Base-by-base conservation (phyloP, 2,888 invertebrate species). In the Ganaspis brasiliensis region DNA sequence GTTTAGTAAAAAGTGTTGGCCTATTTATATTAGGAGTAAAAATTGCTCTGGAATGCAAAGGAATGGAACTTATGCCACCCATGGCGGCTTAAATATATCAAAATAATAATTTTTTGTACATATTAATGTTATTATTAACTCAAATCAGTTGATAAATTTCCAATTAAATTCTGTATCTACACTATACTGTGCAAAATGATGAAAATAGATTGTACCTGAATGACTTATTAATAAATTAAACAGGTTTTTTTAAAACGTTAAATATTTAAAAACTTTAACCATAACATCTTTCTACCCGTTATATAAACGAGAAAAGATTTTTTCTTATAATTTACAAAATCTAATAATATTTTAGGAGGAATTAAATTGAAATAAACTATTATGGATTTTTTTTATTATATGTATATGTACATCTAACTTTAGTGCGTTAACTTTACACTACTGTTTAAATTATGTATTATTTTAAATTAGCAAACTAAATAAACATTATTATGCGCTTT, bases 1-100 rank as follows among this genome's bases (percentile, higher is more conserved):
- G 96, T 86, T 88, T 97, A 55, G 94, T 96, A 70, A 97, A 97
- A 92, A 96, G 96, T 90, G 92, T 96, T 76, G 95, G 94, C n/a
- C 92, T 97, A 85, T 97, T 97, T 90, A 93, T 94, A 81, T 91
- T 96, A 76, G 97, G 97, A 72, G 93, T 97, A 6, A 94, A 95
- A 81, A 94, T 97, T 85, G 97, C 97, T 2, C 94, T 96, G 88
- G 96, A 97, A 90, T 96, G 95, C 86, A 92, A 94, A 67, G 96
- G 96, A 76, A 92, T 96, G 74, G 96, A 96, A 88, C 89, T 96
- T 76, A 95, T 96, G 94, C 94, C 95, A 12, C 92, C 95, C 21
- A 57, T 78, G 31, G 63, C 73, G 24, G 40, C 72, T 37, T 81
- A 67, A 76, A 76, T 63, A 2, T 10, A 24, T 63, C 4, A 37